Evolutionary conservation across 2,113 vertebrate genomes (phyloP).

Genomic region (Colaptes auratus): DNA sequence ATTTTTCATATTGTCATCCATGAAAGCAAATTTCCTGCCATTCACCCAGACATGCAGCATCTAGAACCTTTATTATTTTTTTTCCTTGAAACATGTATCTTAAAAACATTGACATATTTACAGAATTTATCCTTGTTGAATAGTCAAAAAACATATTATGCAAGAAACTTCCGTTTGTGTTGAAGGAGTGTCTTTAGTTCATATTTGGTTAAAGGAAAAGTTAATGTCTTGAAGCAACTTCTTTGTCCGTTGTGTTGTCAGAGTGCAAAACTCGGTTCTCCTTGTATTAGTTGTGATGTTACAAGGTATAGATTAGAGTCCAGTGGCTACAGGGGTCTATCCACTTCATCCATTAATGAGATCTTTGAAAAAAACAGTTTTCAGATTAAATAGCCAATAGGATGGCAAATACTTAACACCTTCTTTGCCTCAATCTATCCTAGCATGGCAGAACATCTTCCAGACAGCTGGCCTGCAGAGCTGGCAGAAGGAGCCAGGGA

Average conservation of each 20-base stretch:
- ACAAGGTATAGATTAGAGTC: neutral
- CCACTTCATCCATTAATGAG: neutral
- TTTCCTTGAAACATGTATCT: neutral
- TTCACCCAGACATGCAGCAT: neutral
- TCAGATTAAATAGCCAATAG: neutral
- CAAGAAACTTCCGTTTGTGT: neutral
- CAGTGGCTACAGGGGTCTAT: neutral
- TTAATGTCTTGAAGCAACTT: neutral
- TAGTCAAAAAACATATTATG: neutral
- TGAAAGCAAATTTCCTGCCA: slow-evolving; percentile 15
- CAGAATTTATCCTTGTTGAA: neutral
- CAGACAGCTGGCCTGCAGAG: too few relatives aligned
- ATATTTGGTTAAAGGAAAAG: neutral
- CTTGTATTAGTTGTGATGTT: neutral
- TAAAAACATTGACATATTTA: slow-evolving; percentile 15
- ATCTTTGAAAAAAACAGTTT: neutral
- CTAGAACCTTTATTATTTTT: slow-evolving; percentile 2
- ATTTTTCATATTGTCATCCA: slow-evolving; percentile 54
- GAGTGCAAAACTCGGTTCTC: neutral
- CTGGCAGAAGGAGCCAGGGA: too few relatives aligned
- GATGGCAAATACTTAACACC: neutral
- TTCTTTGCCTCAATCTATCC: too few relatives aligned
- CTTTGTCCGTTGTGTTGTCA: neutral
- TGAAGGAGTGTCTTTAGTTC: neutral
- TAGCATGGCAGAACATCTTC: too few relatives aligned